Conservation (phyloP, 2,113 vertebrate species). For the Danionella cerebrum region DNA sequence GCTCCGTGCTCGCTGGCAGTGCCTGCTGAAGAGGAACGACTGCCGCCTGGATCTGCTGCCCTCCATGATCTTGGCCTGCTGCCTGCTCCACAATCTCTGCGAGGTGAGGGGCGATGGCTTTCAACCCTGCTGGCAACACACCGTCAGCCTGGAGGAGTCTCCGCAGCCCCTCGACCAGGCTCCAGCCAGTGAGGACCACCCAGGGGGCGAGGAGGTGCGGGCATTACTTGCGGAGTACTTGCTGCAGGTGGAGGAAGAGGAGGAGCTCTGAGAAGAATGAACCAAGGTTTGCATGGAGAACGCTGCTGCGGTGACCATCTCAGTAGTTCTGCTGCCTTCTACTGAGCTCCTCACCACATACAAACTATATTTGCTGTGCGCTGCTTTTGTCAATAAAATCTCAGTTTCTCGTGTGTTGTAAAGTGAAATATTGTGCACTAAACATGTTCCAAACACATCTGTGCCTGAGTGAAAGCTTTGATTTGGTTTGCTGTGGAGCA, state of each 20-base stretch:
- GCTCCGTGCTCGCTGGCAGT: constrained; percentile 62
- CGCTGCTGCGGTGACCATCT: too few relatives aligned
- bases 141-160: constrained; percentile 52
- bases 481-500: too few relatives aligned
- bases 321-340: too few relatives aligned
- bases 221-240: constrained; percentile 74
- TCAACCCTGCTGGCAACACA: constrained; percentile 53
- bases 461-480: too few relatives aligned
- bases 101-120: constrained; percentile 62
- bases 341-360: too few relatives aligned
- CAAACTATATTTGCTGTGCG: too few relatives aligned
- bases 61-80: constrained; percentile 60
- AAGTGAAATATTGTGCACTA: too few relatives aligned
- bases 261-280: not conserved
- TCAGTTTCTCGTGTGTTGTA: too few relatives aligned
- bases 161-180: constrained; percentile 54
- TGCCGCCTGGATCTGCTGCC: constrained; percentile 61
- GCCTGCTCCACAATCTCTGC: constrained; percentile 65
- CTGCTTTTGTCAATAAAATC: too few relatives aligned
- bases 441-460: too few relatives aligned
- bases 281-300: too few relatives aligned
- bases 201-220: constrained; percentile 59
- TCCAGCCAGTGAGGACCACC: constrained; percentile 51
- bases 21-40: constrained; percentile 64
- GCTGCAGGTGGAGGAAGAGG: constrained; percentile 49